phyloP scores from a whole-genome alignment of 64 coral and sea anemone species.

The Trachythela sp. region DNA sequence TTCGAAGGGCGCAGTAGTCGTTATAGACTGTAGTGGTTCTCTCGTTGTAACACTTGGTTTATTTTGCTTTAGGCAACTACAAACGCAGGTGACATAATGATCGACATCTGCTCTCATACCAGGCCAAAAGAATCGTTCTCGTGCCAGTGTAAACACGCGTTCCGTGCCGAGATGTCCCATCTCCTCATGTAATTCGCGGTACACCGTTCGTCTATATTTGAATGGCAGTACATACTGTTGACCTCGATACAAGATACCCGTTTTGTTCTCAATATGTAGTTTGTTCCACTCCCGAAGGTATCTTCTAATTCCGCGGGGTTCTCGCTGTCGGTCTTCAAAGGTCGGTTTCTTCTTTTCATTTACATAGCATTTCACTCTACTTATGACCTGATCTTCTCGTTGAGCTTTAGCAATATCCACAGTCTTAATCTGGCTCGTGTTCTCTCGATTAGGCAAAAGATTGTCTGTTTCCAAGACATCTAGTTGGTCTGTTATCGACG shows the following conservation, averaged over 20 bases:
- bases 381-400: not conserved
- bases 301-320: conserved; percentile 26
- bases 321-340: conserved; percentile 15
- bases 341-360: conserved; percentile 13
- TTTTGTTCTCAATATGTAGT: conserved; percentile 11
- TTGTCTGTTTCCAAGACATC: conserved; percentile 25
- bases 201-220: conserved; percentile 1
- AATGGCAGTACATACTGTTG: conserved; percentile 37
- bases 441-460: not conserved
- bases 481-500: conserved; percentile 21
- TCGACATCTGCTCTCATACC: conserved; percentile 44
- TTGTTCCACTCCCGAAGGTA: conserved; percentile 31
- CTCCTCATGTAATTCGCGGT: conserved; percentile 45
- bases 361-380: not conserved
- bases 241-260: conserved; percentile 10
- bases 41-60: conserved; percentile 18
- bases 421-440: conserved; percentile 1
- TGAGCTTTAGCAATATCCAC: conserved; percentile 28
- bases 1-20: conserved; percentile 53
- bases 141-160: conserved; percentile 26
- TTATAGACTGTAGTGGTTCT: conserved; percentile 33
- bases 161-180: conserved; percentile 54
- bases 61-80: conserved; percentile 44
- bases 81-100: conserved; percentile 31
- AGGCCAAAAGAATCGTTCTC: conserved; percentile 47